phyloP scores from a whole-genome alignment of 2,888 invertebrate genomes.

The Carabus problematicus region DNA sequence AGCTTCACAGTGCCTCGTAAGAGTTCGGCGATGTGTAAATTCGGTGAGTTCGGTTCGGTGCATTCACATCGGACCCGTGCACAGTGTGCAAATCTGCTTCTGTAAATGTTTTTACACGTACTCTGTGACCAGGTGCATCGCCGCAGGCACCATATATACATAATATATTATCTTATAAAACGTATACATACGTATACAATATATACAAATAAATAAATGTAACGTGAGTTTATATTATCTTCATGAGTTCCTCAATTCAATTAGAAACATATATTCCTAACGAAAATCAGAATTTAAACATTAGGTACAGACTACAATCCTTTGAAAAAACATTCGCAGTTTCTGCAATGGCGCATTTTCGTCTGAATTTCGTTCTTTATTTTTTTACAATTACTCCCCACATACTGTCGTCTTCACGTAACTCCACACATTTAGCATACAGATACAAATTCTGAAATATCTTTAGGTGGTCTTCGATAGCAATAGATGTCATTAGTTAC shows the following conservation, averaged over 20 bases:
- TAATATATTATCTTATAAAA: conserved; percentile 45
- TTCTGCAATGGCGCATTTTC: no score
- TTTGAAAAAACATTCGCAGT: no score
- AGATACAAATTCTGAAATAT: no score
- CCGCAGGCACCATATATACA: background rate
- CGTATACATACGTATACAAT: conserved; percentile 16
- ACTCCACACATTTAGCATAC: no score
- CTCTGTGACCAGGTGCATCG: conserved; percentile 19
- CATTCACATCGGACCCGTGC: background rate
- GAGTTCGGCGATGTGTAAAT: conserved; percentile 4
- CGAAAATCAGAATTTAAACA: no score
- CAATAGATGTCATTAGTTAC: no score
- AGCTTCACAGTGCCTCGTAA: background rate
- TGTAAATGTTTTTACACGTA: conserved; percentile 4
- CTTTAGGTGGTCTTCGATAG: no score
- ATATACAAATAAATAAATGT: conserved; percentile 36
- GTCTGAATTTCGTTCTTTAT: no score
- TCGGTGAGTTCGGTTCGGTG: background rate
- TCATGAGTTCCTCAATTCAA: background rate
- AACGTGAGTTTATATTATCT: conserved; percentile 6
- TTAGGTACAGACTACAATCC: no score
- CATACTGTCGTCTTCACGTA: no score
- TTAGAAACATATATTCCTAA: no score
- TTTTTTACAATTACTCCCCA: no score
- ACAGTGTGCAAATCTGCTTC: conserved; percentile 10